Conservation (phyloP, 37 sponge, comb jelly and placozoan species). For the Aplysina aerophoba region DNA sequence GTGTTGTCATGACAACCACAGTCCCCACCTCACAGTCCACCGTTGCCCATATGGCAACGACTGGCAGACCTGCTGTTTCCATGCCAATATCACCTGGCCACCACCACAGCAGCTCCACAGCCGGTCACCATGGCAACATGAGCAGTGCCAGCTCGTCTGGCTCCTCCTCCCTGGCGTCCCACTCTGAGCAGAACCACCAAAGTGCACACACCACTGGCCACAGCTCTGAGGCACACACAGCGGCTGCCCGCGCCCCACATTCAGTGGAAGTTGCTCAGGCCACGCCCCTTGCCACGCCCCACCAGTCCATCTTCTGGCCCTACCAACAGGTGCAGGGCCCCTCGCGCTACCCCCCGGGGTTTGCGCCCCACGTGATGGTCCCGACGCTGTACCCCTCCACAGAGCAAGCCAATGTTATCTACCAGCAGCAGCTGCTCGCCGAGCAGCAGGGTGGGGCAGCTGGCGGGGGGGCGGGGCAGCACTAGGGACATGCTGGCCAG, state of each 20-base stretch:
- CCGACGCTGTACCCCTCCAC: neutral
- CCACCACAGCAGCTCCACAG: neutral
- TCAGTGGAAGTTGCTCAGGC: neutral
- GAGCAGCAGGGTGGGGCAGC: neutral
- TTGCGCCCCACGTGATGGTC: neutral
- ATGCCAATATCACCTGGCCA: no score
- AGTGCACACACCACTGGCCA: neutral
- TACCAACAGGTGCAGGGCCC: slow-evolving; percentile 5
- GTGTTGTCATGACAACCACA: slow-evolving; percentile 21
- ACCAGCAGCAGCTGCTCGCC: slow-evolving; percentile 7
- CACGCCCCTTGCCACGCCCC: neutral
- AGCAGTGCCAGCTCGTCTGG: slow-evolving; percentile 21
- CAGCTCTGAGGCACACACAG: no score
- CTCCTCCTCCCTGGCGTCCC: neutral
- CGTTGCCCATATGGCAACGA: no score
- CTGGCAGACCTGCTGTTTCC: no score
- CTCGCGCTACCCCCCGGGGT: slow-evolving; percentile 2
- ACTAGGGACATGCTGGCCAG: neutral
- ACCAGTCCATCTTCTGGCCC: slow-evolving; percentile 10
- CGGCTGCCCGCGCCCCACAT: no score
- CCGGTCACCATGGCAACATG: slow-evolving; percentile 2
- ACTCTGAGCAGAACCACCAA: slow-evolving; percentile 5
- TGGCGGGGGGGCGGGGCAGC: neutral
- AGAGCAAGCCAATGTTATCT: neutral
- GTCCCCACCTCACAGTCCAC: neutral